Evolutionary conservation across 2,888 invertebrate species (phyloP), one percentile per base, ranked within the genome.

Genomic region (Pristionchus entomophagus): DNA sequence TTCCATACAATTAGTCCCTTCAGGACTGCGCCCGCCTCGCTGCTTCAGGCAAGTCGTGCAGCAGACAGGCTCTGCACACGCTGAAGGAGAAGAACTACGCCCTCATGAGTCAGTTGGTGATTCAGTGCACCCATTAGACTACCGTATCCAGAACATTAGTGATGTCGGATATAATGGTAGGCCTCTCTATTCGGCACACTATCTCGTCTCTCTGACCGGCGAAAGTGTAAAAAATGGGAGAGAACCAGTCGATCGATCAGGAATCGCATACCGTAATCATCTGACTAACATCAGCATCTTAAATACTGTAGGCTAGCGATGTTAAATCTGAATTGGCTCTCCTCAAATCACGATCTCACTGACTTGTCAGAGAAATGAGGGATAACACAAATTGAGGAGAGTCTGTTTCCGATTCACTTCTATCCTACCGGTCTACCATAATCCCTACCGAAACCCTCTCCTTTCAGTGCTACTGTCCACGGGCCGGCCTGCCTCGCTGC

Each of bases 51-150:
- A 73, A 73, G n/a, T 38, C 38, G 38, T 73, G 73, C 73, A 73
- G 41, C 19, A 38, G 45, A 2, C n/a, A 22, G 14, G n/a, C 73
- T n/a, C 19, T 45, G 73, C 41, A 41, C n/a, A 73, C 73, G 17
- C 38, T 73, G n/a, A 73, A 73, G 73, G 73, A 73, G 65, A 65
- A 65, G 65, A 65, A 73, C 19, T 73, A 73, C 22, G 73, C 41
- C 1, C 38, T 69, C 14, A 35, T 38, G 38, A 69, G 69, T 69
- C 38, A 38, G 35, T 38, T 69, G 32, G 35, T 10, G 19, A 38
- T 38, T 38, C 38, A 0, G 6, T 8, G 10, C 5, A 59, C n/a
- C 22, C 19, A 59, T 26, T 22, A 22, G 45, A 6, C 45, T 45
- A 45, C 45, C 45, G 45, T 45, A 45, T 45, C 8, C 45, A 6